phyloP scores from a whole-genome alignment of 2,888 invertebrate species.

The Acleris holmiana region DNA sequence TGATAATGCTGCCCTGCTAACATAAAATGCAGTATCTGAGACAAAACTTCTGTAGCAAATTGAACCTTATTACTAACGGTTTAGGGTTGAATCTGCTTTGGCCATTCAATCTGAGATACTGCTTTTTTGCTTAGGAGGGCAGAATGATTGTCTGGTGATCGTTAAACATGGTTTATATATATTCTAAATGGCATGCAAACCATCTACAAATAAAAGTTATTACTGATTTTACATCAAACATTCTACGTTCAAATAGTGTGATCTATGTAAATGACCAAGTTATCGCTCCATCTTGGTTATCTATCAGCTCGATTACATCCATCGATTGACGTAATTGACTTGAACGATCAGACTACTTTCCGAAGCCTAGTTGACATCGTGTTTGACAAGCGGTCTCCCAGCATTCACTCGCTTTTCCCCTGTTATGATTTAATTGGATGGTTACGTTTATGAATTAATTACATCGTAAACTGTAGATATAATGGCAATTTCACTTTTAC shows the following conservation, averaged over 20 bases:
- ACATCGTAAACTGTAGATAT: conserved; percentile 14
- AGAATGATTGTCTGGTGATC: no score
- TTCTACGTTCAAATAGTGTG: neutral
- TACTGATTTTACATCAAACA: no score
- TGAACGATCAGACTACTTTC: conserved; percentile 24
- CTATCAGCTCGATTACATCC: conserved; percentile 9
- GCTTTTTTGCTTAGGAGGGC: no score
- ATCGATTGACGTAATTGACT: conserved; percentile 28
- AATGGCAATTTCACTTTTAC: conserved; percentile 10
- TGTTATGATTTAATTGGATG: conserved; percentile 20
- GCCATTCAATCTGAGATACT: no score
- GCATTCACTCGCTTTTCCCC: conserved; percentile 22
- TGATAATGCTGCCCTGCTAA: no score
- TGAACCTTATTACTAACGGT: no score
- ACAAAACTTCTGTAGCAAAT: no score
- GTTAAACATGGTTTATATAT: no score
- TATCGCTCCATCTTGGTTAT: neutral
- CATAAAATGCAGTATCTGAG: no score
- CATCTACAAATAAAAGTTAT: no score
- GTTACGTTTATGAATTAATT: conserved; percentile 19
- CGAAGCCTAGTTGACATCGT: conserved; percentile 13
- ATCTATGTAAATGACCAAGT: neutral
- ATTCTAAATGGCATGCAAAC: no score
- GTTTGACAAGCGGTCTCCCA: conserved; percentile 14
- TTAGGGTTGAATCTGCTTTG: no score